Conservation (phyloP, 2,113 vertebrate genomes). For the Calypte anna region DNA sequence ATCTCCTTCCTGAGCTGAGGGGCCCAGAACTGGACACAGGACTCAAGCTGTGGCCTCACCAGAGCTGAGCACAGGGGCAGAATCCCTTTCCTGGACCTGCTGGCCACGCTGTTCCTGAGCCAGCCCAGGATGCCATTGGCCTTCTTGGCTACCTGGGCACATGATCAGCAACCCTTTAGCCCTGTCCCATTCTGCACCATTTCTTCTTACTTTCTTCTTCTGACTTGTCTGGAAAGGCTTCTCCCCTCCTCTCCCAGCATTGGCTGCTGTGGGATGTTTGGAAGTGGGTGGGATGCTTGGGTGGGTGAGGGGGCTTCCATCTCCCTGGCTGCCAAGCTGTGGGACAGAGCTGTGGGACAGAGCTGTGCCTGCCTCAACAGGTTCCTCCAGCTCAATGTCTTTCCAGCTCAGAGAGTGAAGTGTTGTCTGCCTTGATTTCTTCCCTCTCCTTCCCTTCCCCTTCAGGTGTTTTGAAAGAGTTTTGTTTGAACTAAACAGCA, state of each 20-base stretch:
- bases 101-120: too few species aligned
- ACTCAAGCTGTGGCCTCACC: too few species aligned
- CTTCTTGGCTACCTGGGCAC: too few species aligned
- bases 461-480: neutral
- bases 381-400: neutral
- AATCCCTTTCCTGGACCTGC: too few species aligned
- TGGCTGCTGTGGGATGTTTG: neutral
- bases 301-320: neutral
- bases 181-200: fast-evolving
- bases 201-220: neutral
- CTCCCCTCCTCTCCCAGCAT: neutral
- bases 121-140: too few species aligned
- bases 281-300: fast-evolving
- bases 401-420: neutral
- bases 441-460: neutral
- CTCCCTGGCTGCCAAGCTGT: fast-evolving
- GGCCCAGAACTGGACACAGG: too few species aligned
- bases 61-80: too few species aligned
- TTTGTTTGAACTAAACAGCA: conserved; percentile 62
- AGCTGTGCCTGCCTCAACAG: neutral
- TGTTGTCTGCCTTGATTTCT: neutral
- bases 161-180: neutral
- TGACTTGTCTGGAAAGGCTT: neutral
- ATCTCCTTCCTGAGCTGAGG: too few species aligned
- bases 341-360: neutral